Base-by-base conservation (phyloP, 2,113 vertebrate species). In the Brachyhypopomus occidentalis region DNA sequence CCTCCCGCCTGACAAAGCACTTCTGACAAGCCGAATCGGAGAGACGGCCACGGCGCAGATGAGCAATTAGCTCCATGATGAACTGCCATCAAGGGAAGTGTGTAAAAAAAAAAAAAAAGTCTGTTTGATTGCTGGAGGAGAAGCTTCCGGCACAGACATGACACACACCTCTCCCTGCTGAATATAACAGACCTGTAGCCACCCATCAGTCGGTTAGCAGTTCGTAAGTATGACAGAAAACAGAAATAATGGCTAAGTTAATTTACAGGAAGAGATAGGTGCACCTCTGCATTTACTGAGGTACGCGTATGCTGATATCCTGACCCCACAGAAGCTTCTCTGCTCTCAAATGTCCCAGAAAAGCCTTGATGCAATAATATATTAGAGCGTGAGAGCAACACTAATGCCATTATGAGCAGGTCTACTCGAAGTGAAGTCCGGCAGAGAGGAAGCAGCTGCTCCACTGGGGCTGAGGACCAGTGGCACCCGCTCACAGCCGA, bases 21-120 rank as follows among this genome's bases (percentile, higher is more conserved):
- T 17, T 55, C 14, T 56, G 27, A 48, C 30, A 14, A 38, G 8
- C 17, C 45, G 60, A 76, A 75, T 64, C 77, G 38, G 45, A 72
- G 52, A 59, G 12, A 66, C 45, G 59, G 45, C 59, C 60, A 38
- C 34, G 77, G 20, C 5, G 20, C 64, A 38, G 38, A 76, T 25
- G 63, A 75, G 45, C 58, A 80, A 77, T 80, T 84, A 76, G 72
- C 73, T 76, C 48, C 56, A 64, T 34, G 45, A 64, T 58, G 22
- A 80, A 66, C 34, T 58, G 20, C 20, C 76, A 64, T 66, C 83
- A 77, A 41, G 36, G n/a, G 73, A 72, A 56, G 66, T 66, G 73
- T 75, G 1, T 2, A 30, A 30, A 30, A 30, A 30, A 30, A 2
- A 30, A 30, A 64, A 72, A 72, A 52, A 66, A 17, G 72, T 23